These are phyloP conservation scores for Acleris literana DNA, from an alignment of 2,888 invertebrate genomes.

Conservation along the genomic window DNA sequence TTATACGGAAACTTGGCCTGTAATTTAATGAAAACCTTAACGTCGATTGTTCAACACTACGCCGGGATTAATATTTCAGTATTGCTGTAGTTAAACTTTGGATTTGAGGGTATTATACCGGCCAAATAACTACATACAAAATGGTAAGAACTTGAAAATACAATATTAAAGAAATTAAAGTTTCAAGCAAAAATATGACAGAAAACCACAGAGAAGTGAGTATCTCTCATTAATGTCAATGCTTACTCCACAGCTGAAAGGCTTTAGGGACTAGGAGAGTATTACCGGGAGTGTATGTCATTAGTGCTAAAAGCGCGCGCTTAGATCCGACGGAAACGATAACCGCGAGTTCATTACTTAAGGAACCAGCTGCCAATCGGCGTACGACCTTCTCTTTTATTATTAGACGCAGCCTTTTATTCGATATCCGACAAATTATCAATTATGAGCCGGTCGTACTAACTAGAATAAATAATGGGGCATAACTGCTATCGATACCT, in stretches of 20 bases:
- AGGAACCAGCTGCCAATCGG: constrained; percentile 22
- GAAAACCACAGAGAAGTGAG: background rate
- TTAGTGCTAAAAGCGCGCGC: constrained; percentile 40
- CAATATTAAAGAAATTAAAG: too few relatives aligned
- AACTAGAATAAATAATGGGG: constrained; percentile 23
- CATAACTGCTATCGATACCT: constrained; percentile 13
- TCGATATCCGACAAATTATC: constrained; percentile 22
- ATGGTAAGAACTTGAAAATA: too few relatives aligned
- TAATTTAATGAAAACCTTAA: constrained; percentile 1
- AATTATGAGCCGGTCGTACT: constrained; percentile 11
- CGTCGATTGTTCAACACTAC: background rate
- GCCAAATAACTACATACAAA: too few relatives aligned
- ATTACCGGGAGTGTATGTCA: constrained; percentile 23
- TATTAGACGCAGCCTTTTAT: constrained; percentile 21
- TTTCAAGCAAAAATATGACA: background rate
- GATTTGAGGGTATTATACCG: too few relatives aligned
- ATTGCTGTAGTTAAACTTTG: too few relatives aligned
- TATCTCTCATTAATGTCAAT: background rate
- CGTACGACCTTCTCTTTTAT: constrained; percentile 7
- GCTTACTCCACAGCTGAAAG: background rate
- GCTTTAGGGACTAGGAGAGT: background rate
- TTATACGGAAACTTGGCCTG: constrained; percentile 12
- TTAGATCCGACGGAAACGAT: constrained; percentile 32
- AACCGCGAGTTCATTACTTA: constrained; percentile 35
- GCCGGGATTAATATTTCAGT: background rate